These are phyloP conservation scores for Conops quadrifasciatus DNA, from an alignment of 2,888 invertebrate species.

Conservation along the genomic window DNA sequence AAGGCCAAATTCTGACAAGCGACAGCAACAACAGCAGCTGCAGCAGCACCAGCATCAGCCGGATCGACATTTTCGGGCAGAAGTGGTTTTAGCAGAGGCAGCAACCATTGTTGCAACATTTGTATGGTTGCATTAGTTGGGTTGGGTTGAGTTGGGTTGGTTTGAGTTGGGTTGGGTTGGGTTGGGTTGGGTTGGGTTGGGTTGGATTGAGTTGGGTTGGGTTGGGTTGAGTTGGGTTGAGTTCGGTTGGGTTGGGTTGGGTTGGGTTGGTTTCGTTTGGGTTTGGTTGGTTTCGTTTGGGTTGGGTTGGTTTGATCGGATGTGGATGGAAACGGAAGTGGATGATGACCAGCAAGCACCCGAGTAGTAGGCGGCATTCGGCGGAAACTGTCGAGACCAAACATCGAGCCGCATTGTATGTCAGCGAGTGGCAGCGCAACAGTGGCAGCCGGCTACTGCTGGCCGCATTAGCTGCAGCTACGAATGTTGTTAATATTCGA, in stretches of 20 bases:
- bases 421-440: not conserved
- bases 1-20: slow-evolving; percentile 12
- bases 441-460: not conserved
- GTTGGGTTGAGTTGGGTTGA: too few relatives aligned
- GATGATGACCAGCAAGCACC: not conserved
- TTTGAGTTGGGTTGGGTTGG: too few relatives aligned
- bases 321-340: slow-evolving; percentile 3
- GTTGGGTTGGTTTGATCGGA: not conserved
- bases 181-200: too few relatives aligned
- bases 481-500: slow-evolving; percentile 6
- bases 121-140: too few relatives aligned
- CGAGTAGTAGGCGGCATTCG: not conserved
- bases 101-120: too few relatives aligned
- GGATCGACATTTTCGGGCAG: too few relatives aligned
- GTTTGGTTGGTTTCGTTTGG: not conserved
- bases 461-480: not conserved
- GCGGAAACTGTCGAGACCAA: not conserved
- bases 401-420: not conserved
- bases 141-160: too few relatives aligned
- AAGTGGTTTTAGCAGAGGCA: too few relatives aligned
- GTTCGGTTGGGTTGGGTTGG: too few relatives aligned
- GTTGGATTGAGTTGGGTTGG: too few relatives aligned
- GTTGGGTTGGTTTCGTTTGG: too few relatives aligned
- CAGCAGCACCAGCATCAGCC: not conserved
- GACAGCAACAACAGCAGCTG: not conserved